phyloP scores from a whole-genome alignment of 2,888 invertebrate species.

The Hirtodrosophila alboralis region DNA sequence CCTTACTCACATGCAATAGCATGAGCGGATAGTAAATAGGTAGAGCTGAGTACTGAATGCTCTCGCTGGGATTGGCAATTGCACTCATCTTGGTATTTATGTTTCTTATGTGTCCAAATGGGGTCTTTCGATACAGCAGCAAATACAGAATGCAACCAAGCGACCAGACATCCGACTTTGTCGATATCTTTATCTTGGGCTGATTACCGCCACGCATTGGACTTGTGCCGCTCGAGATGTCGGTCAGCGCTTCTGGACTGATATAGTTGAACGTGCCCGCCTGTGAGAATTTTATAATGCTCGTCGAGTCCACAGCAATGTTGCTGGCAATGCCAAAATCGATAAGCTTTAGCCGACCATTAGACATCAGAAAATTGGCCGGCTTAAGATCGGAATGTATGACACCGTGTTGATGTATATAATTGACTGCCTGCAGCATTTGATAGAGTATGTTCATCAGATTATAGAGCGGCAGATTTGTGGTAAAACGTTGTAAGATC shows the following conservation, averaged over 20 bases:
- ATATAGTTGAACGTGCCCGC: slow-evolving; percentile 97
- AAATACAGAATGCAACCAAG: slow-evolving; percentile 98
- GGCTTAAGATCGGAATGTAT: slow-evolving; percentile 99
- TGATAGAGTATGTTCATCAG: slow-evolving; percentile 96
- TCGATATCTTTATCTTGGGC: slow-evolving; percentile 89
- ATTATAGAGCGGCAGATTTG: slow-evolving; percentile 89
- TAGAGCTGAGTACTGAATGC: slow-evolving; percentile 89
- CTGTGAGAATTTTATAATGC: slow-evolving; percentile 91
- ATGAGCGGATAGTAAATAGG: slow-evolving; percentile 85
- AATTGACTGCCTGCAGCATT: slow-evolving; percentile 95
- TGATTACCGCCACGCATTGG: slow-evolving; percentile 84
- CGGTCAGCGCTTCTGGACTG: slow-evolving; percentile 95
- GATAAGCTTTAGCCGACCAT: slow-evolving; percentile 94
- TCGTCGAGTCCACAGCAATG: slow-evolving; percentile 94
- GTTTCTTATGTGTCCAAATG: slow-evolving; percentile 92
- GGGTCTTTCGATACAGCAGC: slow-evolving; percentile 94
- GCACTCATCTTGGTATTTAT: slow-evolving; percentile 90
- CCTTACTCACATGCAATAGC: slow-evolving; percentile 80
- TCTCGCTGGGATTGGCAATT: slow-evolving; percentile 89
- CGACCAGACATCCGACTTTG: slow-evolving; percentile 98
- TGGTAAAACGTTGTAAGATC: slow-evolving; percentile 87
- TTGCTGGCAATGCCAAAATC: slow-evolving; percentile 98
- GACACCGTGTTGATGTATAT: slow-evolving; percentile 95
- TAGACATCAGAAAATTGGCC: slow-evolving; percentile 95
- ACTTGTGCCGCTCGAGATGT: slow-evolving; percentile 85